Base-by-base conservation (phyloP, 2,888 invertebrate species). In the Meta bourneti region DNA sequence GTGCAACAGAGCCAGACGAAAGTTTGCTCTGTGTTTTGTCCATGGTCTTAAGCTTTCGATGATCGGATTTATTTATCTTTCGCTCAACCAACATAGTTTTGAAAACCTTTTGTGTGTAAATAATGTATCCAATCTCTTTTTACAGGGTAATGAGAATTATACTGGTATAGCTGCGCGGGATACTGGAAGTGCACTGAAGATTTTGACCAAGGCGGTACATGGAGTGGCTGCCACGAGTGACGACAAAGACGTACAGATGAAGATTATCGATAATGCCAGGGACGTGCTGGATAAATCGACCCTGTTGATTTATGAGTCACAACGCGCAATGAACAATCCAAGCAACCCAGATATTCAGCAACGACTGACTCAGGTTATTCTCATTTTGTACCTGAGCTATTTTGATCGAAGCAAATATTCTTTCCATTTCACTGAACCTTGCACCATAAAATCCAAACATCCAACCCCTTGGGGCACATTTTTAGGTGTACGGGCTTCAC, bases 111-210 rank as follows among this genome's bases (percentile, higher is more conserved):
- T 4, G 34, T 34, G 34, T 4, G 34, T 34, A 34, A 34, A 34
- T 34, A 34, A 34, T 34, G 34, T 4, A 34, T 34, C 4, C 34
- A 2, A 4, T 34, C 34, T 34, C 34, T 49, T 61, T 52, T 90
- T 87, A 16, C 93, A 95, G 94, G 97, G 97, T 6, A 98, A 98
- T 95, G 96, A 97, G 91, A 96, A 96, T 94, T 97, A 97, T 94
- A 97, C 97, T 0, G 97, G 97, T 6, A 96, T 97, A 93, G 97
- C 98, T 1, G 97, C 97, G 0, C 96, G 97, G 51, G 97, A 97
- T 94, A 97, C 98, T 0, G 97, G 98, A 0, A 96, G 97, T 93
- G 96, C 97, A 7, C 95, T 98, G 84, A 96, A 96, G 61, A 97
- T 97, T 93, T 96, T 98, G 93, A 96, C 97, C 9, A 96, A 96